Percentiles rank a stretch among this genome's conserved stretches.
Conservation (phyloP, 2,888 invertebrate species). For the Phalangium opilio region DNA sequence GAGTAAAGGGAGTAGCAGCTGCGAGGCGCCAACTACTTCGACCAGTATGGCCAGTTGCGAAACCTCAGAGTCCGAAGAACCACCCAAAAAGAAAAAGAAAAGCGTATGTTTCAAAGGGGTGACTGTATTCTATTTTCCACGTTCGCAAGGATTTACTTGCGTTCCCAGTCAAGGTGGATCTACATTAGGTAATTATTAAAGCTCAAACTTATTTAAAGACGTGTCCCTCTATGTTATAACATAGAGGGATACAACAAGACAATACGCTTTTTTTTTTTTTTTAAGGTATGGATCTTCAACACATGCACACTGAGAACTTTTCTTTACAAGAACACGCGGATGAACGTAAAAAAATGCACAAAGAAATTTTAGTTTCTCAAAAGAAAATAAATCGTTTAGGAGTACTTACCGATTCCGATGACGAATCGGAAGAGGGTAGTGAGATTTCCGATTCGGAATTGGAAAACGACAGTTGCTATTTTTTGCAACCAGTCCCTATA, state of each 20-base stretch:
- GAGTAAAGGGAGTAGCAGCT: slow-evolving; percentile 2
- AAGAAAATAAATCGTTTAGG: slow-evolving; percentile 15
- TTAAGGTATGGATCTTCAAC: slow-evolving; percentile 57
- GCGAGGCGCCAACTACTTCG: slow-evolving; percentile 14
- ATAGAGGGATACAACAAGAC: too few relatives aligned
- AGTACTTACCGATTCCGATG: slow-evolving; percentile 16
- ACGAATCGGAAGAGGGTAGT: slow-evolving; percentile 19
- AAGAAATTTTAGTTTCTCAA: slow-evolving; percentile 41
- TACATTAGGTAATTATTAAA: slow-evolving; percentile 45
- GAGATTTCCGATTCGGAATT: slow-evolving; percentile 51
- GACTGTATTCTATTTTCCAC: slow-evolving; percentile 85
- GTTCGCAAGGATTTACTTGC: slow-evolving; percentile 45
- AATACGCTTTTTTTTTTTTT: too few relatives aligned
- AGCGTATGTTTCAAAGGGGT: slow-evolving; percentile 79
- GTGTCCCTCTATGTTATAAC: neutral
- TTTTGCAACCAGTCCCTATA: slow-evolving; percentile 77
- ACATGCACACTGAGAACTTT: slow-evolving; percentile 55
- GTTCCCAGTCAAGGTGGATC: slow-evolving; percentile 41
- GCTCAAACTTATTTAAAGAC: neutral
- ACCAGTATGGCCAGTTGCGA: slow-evolving; percentile 9
- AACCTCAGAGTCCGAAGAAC: slow-evolving; percentile 15
- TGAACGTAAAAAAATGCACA: slow-evolving; percentile 68
- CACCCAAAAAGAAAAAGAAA: slow-evolving; percentile 39
- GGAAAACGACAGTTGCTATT: slow-evolving; percentile 76
- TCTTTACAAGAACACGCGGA: slow-evolving; percentile 73